Evolutionary conservation across 2,888 invertebrate species (phyloP), one percentile per base, ranked within the genome.

Genomic region (Metalampra italica): DNA sequence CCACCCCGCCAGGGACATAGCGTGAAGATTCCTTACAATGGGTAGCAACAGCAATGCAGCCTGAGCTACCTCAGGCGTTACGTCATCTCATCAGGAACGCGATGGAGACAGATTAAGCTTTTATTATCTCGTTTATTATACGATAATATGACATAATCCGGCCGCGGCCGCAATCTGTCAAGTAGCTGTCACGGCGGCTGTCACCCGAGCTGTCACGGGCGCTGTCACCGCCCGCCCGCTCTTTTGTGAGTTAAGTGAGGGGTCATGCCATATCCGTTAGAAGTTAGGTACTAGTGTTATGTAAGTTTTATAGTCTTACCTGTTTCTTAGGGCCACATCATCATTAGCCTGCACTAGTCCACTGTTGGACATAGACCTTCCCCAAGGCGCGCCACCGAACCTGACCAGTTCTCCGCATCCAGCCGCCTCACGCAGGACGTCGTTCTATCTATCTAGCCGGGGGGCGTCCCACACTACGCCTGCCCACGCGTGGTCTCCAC

Each of bases 131-230:
- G 59, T 66, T 65, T 62, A 62, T 52, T 53, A 46, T 54, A 59
- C 64, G 61, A 54, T 69, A 77, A 79, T 77, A 71, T 78, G 82
- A 79, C 79, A 78, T 82, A 81, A 84, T 75, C 80, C 77, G 68
- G 52, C 55, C 65, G 59, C 70, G 81, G 66, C 79, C 84, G 81
- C 81, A 77, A 82, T 82, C 73, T 78, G 82, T 84, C 82, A 75
- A 49, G 56, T 51, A 55, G 53, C 72, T 76, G 82, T 82, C 81
- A 75, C 50, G 56, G 50, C 49, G 30, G 47, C 61, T 72, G 78
- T 76, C 77, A 71, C 62, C 64, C 64, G 55, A 50, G 54, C 64
- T 72, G 74, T 73, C 75, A 69, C 55, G 56, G 29, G 11, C 5
- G 36, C n/a, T n/a, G 36, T 36, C n/a, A 36, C 32, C 32, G 32